Percentiles rank a stretch among this genome's conserved stretches.
phyloP scores from a whole-genome alignment of 1,140 invertebrate species.

The Maniola jurtina region DNA sequence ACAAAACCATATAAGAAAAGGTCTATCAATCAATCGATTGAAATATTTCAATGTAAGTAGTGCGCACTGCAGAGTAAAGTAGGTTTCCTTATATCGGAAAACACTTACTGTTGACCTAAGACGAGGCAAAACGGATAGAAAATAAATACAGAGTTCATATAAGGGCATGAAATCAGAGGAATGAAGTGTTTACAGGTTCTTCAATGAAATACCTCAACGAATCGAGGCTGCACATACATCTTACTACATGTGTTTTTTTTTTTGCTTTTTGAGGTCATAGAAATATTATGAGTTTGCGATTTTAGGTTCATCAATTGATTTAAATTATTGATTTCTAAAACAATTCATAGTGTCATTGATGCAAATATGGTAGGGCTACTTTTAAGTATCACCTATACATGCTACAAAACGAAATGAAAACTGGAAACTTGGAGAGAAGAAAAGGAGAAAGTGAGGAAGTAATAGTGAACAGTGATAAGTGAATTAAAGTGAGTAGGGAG shows the following conservation, averaged over 20 bases:
- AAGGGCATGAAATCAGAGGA: slow-evolving; percentile 34
- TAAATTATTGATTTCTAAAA: too few relatives aligned
- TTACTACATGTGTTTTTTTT: not conserved
- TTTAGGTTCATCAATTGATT: too few relatives aligned
- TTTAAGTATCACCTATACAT: too few relatives aligned
- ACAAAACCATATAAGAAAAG: slow-evolving; percentile 17
- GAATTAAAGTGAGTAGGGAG: too few relatives aligned
- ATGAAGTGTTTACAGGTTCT: slow-evolving; percentile 29
- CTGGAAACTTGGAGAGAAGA: too few relatives aligned
- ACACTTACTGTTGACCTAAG: slow-evolving; percentile 27
- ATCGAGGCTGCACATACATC: slow-evolving; percentile 6
- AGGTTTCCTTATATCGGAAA: slow-evolving; percentile 30
- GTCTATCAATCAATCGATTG: slow-evolving; percentile 14
- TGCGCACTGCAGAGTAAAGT: slow-evolving; percentile 13
- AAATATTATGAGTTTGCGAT: not conserved
- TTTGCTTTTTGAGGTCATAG: not conserved
- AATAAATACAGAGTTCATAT: slow-evolving; percentile 27
- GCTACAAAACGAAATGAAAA: too few relatives aligned
- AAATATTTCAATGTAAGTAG: slow-evolving; percentile 20
- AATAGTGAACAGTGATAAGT: too few relatives aligned
- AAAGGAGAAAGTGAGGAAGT: too few relatives aligned
- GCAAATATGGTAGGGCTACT: too few relatives aligned
- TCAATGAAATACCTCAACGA: slow-evolving; percentile 25
- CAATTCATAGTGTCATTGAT: too few relatives aligned
- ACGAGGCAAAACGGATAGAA: slow-evolving; percentile 30